These are phyloP conservation scores for Drosophila setifemur DNA, from an alignment of 1,140 invertebrate genomes.

Conservation along the genomic window DNA sequence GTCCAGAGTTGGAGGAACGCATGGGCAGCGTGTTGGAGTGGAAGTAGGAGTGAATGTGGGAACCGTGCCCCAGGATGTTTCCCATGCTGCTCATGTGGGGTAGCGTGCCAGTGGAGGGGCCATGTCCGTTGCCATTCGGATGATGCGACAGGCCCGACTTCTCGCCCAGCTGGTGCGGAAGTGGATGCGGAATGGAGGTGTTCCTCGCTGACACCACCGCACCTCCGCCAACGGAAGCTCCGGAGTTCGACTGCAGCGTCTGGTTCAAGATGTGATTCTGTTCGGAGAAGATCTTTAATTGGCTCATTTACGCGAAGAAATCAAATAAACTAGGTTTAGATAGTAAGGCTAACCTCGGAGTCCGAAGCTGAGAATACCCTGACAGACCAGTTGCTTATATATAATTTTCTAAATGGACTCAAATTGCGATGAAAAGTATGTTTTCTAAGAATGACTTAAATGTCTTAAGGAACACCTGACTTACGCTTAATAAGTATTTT, in stretches of 20 bases:
- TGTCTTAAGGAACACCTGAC: too few species aligned
- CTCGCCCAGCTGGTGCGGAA: constrained; percentile 75
- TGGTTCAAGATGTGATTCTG: constrained; percentile 63
- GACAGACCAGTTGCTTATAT: too few species aligned
- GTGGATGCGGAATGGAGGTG: constrained; percentile 80
- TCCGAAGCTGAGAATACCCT: too few species aligned
- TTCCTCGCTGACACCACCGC: constrained; percentile 69
- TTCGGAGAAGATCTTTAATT: background rate
- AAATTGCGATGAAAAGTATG: too few species aligned
- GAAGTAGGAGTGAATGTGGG: constrained; percentile 22
- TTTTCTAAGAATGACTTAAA: too few species aligned
- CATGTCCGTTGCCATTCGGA: constrained; percentile 33
- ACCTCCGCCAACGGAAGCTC: background rate
- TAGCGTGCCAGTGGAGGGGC: constrained; percentile 26
- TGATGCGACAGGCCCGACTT: constrained; percentile 49
- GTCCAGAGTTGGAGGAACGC: constrained; percentile 52
- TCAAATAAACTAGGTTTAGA: background rate
- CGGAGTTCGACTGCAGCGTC: constrained; percentile 50
- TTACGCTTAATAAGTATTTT: too few species aligned
- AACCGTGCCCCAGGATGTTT: constrained; percentile 34
- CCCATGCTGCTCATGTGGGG: constrained; percentile 42
- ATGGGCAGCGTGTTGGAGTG: constrained; percentile 60
- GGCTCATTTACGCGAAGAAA: too few species aligned
- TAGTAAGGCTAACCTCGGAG: too few species aligned
- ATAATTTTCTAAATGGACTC: too few species aligned